Evolutionary conservation across 2,888 invertebrate species (phyloP).

Genomic region (Cryptus viduatorius): DNA sequence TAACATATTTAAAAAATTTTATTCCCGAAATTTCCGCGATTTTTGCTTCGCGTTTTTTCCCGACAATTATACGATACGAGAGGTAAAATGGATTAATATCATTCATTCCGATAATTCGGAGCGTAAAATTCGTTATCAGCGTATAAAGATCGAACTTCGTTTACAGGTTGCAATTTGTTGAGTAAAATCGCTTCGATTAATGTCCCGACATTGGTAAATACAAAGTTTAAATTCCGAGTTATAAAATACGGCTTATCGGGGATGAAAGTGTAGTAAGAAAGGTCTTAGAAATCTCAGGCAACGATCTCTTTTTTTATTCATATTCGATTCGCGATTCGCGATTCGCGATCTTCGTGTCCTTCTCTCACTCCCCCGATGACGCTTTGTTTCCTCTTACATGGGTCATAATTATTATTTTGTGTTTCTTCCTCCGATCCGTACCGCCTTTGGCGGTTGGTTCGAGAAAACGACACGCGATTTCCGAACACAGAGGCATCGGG

Average conservation of each 20-base stretch:
- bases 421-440: constrained; percentile 49
- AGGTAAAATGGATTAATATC: too few species aligned
- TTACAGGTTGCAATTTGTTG: too few species aligned
- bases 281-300: constrained; percentile 45
- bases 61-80: too few species aligned
- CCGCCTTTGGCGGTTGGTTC: constrained; percentile 58
- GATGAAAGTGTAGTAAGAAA: constrained; percentile 10
- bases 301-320: constrained; percentile 51
- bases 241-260: not conserved
- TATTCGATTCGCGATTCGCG: constrained; percentile 51
- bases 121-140: too few species aligned
- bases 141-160: too few species aligned
- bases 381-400: constrained; percentile 51
- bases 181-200: too few species aligned
- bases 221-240: not conserved
- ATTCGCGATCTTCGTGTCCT: constrained; percentile 11
- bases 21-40: too few species aligned
- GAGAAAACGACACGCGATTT: constrained; percentile 63
- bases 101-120: too few species aligned
- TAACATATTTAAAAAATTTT: too few species aligned
- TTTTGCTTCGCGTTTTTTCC: too few species aligned
- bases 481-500: constrained; percentile 34
- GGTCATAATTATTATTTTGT: constrained; percentile 56
- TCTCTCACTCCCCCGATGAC: constrained; percentile 6
- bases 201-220: too few species aligned